phyloP scores from a whole-genome alignment of 1,140 invertebrate genomes.

The Tetramorium alpestre region DNA sequence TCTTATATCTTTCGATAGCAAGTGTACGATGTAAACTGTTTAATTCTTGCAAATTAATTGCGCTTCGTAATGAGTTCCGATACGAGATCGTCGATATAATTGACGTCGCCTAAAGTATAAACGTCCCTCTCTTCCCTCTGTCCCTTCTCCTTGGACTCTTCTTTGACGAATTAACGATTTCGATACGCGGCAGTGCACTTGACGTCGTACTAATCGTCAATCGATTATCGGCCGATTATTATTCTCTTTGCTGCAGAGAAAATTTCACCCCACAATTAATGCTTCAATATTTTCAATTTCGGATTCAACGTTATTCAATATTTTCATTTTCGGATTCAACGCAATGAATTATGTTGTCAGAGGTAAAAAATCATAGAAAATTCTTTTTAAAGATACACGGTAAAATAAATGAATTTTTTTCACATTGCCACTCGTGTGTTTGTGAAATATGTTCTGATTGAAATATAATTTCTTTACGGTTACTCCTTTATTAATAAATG shows the following conservation, averaged over 20 bases:
- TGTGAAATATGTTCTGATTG: neutral
- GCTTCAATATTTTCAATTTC: neutral
- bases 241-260: neutral
- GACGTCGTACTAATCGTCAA: slow-evolving; percentile 49
- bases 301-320: neutral
- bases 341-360: neutral
- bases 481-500: neutral
- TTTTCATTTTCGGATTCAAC: neutral
- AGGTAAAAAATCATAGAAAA: neutral
- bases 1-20: neutral
- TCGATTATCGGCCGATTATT: slow-evolving; percentile 32
- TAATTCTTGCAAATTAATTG: slow-evolving; percentile 57
- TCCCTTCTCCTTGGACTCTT: neutral
- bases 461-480: slow-evolving; percentile 8
- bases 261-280: slow-evolving; percentile 36
- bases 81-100: neutral
- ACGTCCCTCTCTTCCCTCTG: neutral
- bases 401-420: neutral
- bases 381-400: neutral
- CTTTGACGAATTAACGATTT: slow-evolving; percentile 58
- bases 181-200: neutral
- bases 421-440: neutral
- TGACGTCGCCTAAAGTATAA: slow-evolving; percentile 26
- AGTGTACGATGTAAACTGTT: slow-evolving; percentile 42
- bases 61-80: slow-evolving; percentile 31